Evolutionary conservation across 2,113 vertebrate genomes (phyloP).

Genomic region (Jacana jacana): DNA sequence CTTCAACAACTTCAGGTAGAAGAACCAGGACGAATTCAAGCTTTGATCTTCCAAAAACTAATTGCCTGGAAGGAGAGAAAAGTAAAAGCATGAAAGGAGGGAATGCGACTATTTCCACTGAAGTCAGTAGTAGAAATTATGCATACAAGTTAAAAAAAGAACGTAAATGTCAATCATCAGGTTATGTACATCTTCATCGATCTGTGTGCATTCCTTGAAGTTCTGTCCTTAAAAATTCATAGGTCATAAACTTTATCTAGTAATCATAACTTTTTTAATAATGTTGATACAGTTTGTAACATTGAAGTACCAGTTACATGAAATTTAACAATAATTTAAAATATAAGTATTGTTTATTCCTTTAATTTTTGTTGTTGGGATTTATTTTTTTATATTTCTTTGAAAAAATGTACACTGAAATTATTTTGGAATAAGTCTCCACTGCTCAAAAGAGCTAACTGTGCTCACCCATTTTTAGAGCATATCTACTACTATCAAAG

Average conservation of each 20-base stretch:
- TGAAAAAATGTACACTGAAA: neutral
- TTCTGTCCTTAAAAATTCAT: slow-evolving; percentile 46
- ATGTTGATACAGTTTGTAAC: neutral
- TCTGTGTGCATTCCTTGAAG: neutral
- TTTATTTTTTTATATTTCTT: neutral
- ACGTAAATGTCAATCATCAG: slow-evolving; percentile 27
- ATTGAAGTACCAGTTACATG: neutral
- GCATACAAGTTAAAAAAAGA: slow-evolving; percentile 4
- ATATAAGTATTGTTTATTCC: neutral
- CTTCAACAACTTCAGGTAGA: neutral
- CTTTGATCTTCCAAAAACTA: slow-evolving; percentile 56
- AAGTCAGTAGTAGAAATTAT: slow-evolving; percentile 29
- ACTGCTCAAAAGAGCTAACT: neutral
- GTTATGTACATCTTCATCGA: slow-evolving; percentile 14
- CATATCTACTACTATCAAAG: neutral
- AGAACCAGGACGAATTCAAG: neutral
- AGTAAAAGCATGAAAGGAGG: slow-evolving; percentile 21
- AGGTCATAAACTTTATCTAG: slow-evolving; percentile 29
- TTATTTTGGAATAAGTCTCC: neutral
- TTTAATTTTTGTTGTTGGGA: neutral
- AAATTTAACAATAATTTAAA: neutral
- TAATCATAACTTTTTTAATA: neutral
- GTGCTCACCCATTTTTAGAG: neutral
- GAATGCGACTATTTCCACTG: slow-evolving; percentile 30
- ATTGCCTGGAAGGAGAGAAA: slow-evolving; percentile 19